These are phyloP conservation scores for Rhizomys pruinosus DNA, from an alignment of 2,113 vertebrate genomes.

Conservation along the genomic window DNA sequence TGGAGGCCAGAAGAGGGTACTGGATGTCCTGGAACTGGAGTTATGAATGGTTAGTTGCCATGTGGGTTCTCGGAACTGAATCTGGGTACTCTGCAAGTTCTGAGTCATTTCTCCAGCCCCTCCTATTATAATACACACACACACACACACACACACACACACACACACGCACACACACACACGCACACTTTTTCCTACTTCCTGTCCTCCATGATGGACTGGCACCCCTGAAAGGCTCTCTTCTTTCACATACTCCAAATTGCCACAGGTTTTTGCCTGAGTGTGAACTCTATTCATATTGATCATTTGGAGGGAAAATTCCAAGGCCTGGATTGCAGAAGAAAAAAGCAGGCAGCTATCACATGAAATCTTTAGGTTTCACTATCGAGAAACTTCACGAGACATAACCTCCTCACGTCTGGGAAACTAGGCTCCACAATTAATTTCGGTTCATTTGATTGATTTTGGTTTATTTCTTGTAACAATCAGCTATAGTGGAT, in stretches of 20 bases:
- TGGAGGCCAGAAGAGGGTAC: no score
- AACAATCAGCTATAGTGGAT: background rate
- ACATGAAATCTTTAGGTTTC: background rate
- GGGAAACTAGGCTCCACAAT: background rate
- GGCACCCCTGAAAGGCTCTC: background rate
- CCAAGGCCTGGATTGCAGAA: background rate
- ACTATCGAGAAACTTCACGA: background rate
- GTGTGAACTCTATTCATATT: background rate
- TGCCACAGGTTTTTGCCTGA: background rate
- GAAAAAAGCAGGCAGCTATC: background rate
- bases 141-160: no score
- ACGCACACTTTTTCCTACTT: background rate
- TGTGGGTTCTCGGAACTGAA: no score
- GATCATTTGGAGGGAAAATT: background rate
- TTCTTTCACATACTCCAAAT: background rate
- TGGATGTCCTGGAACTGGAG: no score
- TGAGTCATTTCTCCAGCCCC: no score
- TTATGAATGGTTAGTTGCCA: no score
- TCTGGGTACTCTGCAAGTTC: no score
- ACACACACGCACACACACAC: no score
- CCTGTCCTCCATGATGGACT: background rate
- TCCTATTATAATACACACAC: no score
- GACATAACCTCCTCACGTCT: background rate
- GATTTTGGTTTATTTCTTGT: background rate
- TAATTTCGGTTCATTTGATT: background rate